Conservation (phyloP, 2,888 invertebrate species). For the Baronia brevicornis region DNA sequence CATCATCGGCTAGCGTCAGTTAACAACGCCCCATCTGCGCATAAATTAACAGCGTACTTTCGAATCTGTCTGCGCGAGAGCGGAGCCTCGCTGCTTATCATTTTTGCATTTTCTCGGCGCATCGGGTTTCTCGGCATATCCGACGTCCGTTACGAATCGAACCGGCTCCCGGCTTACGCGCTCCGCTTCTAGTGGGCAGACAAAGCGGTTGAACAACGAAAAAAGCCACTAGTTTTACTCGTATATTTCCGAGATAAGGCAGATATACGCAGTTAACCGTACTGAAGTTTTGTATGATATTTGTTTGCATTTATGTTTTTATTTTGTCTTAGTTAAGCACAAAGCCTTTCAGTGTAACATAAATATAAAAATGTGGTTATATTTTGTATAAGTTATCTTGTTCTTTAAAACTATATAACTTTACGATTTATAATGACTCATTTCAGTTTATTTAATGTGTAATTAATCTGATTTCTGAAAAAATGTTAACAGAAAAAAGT, state of each 20-base stretch:
- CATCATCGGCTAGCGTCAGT: conserved; percentile 16
- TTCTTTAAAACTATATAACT: too few relatives aligned
- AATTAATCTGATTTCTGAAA: not conserved
- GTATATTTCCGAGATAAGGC: too few relatives aligned
- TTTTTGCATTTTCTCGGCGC: conserved; percentile 24
- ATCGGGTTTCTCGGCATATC: conserved; percentile 21
- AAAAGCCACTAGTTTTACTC: conserved; percentile 9
- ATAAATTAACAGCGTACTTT: conserved; percentile 22
- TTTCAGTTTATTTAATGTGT: too few relatives aligned
- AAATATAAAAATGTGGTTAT: too few relatives aligned
- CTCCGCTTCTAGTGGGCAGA: conserved; percentile 15
- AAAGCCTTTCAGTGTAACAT: too few relatives aligned
- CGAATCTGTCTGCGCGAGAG: conserved; percentile 18
- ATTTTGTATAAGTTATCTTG: too few relatives aligned
- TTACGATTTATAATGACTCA: too few relatives aligned
- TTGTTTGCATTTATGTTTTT: too few relatives aligned
- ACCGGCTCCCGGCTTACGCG: conserved; percentile 35
- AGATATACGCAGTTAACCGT: too few relatives aligned
- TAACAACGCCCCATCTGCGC: conserved; percentile 16
- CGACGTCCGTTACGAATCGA: conserved; percentile 34
- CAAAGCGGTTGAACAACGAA: conserved; percentile 19
- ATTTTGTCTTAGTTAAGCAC: too few relatives aligned
- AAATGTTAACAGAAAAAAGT: not conserved
- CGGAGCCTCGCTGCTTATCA: conserved; percentile 21
- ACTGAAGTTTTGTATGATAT: too few relatives aligned